Percentiles rank a stretch among this genome's conserved stretches.
Conservation (phyloP, 2,113 vertebrate species). For the Albula goreensis region DNA sequence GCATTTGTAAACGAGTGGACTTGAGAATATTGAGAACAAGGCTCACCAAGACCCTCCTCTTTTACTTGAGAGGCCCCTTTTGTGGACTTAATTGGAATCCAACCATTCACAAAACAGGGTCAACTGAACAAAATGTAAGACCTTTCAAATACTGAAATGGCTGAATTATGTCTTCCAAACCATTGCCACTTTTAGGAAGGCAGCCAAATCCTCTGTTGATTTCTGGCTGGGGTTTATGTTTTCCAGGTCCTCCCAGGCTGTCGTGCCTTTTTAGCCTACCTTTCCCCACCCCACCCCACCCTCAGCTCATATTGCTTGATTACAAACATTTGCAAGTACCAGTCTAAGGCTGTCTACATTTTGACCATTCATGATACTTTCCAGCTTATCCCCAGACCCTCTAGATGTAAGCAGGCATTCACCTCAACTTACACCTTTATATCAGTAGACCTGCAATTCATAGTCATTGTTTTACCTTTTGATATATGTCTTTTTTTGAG, state of each 20-base stretch:
- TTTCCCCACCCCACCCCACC: not conserved
- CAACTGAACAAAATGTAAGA: not conserved
- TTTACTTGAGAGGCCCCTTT: not conserved
- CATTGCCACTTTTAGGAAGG: not conserved
- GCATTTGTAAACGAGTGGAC: not conserved
- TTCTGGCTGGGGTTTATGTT: no score
- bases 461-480: no score
- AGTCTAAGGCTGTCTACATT: not conserved
- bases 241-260: no score
- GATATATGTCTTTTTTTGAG: no score
- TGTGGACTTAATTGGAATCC: not conserved
- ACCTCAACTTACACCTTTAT: no score
- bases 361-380: not conserved
- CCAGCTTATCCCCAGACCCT: not conserved
- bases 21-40: not conserved
- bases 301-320: not conserved
- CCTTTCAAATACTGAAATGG: not conserved
- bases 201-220: not conserved
- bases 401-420: no score
- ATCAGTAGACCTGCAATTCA: no score
- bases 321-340: not conserved
- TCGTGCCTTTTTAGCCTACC: not conserved
- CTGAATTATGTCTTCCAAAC: not conserved
- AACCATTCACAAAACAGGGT: not conserved
- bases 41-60: not conserved